phyloP scores from a whole-genome alignment of 2,888 invertebrate genomes.

The Herminia tarsipennalis region DNA sequence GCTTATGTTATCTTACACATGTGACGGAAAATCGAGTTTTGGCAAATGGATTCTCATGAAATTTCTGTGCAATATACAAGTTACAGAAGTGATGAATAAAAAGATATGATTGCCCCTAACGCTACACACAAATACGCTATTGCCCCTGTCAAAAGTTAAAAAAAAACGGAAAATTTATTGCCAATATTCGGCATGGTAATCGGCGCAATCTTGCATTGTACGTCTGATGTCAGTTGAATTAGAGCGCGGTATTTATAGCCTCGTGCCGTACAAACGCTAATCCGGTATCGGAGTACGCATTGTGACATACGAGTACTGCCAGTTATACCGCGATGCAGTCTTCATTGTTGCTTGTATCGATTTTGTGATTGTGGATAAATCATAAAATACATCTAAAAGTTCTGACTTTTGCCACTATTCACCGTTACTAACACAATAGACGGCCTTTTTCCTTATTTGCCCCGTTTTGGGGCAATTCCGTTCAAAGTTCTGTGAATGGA shows the following conservation, averaged over 20 bases:
- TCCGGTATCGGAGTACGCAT: conserved; percentile 44
- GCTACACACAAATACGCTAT: not conserved
- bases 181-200: not conserved
- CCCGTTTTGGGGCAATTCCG: too few species aligned
- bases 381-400: too few species aligned
- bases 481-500: too few species aligned
- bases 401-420: too few species aligned
- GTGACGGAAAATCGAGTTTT: too few species aligned
- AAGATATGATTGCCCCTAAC: too few species aligned
- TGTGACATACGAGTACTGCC: conserved; percentile 47
- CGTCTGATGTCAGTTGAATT: conserved; percentile 59
- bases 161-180: not conserved
- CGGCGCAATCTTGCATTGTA: not conserved
- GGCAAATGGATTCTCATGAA: too few species aligned
- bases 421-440: too few species aligned
- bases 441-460: too few species aligned
- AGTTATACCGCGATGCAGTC: conserved; percentile 28
- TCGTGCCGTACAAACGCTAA: conserved; percentile 50
- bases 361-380: conserved; percentile 6
- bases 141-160: not conserved
- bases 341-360: conserved; percentile 22
- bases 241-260: conserved; percentile 65
- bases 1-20: too few species aligned
- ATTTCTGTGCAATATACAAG: too few species aligned
- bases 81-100: too few species aligned